Evolutionary conservation across 2,113 vertebrate genomes (phyloP).

Genomic region (Alosa alosa): DNA sequence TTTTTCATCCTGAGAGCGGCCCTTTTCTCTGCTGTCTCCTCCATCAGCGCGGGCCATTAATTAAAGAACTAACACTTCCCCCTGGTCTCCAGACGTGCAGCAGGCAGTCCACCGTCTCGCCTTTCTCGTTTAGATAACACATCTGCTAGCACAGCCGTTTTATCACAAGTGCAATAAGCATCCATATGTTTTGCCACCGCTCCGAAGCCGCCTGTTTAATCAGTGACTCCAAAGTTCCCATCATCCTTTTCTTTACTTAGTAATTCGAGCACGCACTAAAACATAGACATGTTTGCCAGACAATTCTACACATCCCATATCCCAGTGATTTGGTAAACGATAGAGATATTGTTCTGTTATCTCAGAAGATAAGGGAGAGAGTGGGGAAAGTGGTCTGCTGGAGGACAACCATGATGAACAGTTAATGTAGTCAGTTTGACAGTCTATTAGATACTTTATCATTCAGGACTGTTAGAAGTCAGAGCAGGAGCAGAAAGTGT

Average conservation of each 20-base stretch:
- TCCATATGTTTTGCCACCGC: neutral
- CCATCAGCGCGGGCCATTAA: slow-evolving; percentile 38
- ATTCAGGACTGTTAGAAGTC: neutral
- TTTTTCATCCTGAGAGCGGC: slow-evolving; percentile 43
- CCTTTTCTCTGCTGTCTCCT: slow-evolving; percentile 27
- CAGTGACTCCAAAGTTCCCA: neutral
- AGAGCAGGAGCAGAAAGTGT: no score
- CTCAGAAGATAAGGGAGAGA: neutral
- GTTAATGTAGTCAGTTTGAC: neutral
- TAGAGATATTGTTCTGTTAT: neutral
- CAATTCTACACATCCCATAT: neutral
- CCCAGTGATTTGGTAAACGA: neutral
- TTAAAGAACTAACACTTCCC: slow-evolving; percentile 19
- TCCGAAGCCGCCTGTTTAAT: neutral
- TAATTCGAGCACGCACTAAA: neutral
- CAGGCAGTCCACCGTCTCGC: neutral
- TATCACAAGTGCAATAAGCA: slow-evolving; percentile 16
- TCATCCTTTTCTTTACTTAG: neutral
- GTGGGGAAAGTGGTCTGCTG: neutral
- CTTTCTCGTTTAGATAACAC: neutral
- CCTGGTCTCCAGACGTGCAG: neutral
- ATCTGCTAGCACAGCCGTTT: neutral
- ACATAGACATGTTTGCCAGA: neutral
- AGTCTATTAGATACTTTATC: neutral
- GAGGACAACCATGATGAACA: neutral